Conservation (phyloP, 92 coral and sea anemone genomes). For the Palythoa grandis region DNA sequence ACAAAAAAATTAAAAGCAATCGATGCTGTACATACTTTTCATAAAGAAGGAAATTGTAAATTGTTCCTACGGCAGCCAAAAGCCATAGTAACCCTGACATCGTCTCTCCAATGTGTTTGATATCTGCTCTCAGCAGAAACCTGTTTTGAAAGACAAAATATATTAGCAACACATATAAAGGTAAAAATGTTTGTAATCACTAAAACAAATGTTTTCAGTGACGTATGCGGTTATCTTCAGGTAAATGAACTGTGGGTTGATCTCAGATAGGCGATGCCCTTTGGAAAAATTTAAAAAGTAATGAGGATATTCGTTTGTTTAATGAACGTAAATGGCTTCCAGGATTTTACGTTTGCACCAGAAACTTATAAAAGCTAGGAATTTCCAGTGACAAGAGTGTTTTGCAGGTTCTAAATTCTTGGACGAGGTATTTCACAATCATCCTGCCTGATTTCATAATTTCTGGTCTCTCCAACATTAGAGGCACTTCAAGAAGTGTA, state of each 20-base stretch:
- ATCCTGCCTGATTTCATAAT: too few species aligned
- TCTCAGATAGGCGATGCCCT: too few species aligned
- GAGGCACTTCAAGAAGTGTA: too few species aligned
- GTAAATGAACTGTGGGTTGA: too few species aligned
- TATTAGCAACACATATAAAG: too few species aligned
- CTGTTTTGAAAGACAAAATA: slow-evolving; percentile 45
- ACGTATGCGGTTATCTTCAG: background rate
- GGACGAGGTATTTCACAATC: background rate
- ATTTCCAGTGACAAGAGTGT: too few species aligned
- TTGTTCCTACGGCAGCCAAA: slow-evolving; percentile 78
- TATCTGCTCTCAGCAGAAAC: slow-evolving; percentile 84
- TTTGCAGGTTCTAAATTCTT: too few species aligned
- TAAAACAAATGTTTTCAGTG: background rate
- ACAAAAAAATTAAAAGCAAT: background rate
- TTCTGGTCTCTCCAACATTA: too few species aligned
- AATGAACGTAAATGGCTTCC: too few species aligned
- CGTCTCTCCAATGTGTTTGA: slow-evolving; percentile 77
- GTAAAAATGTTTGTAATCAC: background rate
- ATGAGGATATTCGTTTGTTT: background rate
- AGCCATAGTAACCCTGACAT: slow-evolving; percentile 85
- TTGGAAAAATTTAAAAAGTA: background rate
- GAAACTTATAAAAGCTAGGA: too few species aligned
- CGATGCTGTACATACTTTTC: slow-evolving; percentile 71
- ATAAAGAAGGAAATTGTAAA: slow-evolving; percentile 84
- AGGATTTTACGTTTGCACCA: too few species aligned